Evolutionary conservation across 2,888 invertebrate genomes (phyloP), one percentile per base, ranked within the genome.

Genomic region (Agrotis segetum): DNA sequence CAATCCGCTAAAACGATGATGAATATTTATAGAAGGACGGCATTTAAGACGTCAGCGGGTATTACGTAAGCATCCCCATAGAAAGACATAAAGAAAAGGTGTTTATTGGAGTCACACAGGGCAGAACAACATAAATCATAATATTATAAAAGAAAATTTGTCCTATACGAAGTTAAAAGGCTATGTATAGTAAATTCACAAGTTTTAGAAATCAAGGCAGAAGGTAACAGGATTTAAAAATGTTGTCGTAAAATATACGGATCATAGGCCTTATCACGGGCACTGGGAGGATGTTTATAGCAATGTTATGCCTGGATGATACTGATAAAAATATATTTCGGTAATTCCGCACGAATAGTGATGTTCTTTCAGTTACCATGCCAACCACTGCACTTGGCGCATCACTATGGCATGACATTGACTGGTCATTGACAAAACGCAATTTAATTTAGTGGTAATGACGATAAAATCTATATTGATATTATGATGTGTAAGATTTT

Each of bases 1-100:
- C 75, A 62, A 71, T 81, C 67, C 60, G 53, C 59, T 55, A 67
- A 61, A 79, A 56, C 61, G 55, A 71, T 76, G 71, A 85, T 86
- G 76, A 83, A 85, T 87, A 87, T 87, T 85, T 77, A 85, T 83
- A 67, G 76, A 68, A 70, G 58, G n/a, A 71, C 40, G 64, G 65
- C 74, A 59, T 72, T 65, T 19, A 24, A 63, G 68, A 53, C 63
- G 73, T 81, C 81, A 68, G 77, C 60, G 60, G 17, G 65, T 64
- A 66, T 84, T 70, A 81, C 59, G 60, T 56, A 58, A 59, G 56
- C 19, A 71, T 69, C 60, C 14, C 68, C 13, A 11, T 40, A 34
- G 34, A 34, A 29, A 3, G 6, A 5, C 2, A 29, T 29, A 29
- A 34, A 7, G 40, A 40, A 40, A 40, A 40, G 0, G 7, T 34